Evolutionary conservation across 2,888 invertebrate species (phyloP), one percentile per base, ranked within the genome.

Genomic region (Drosophila prolongata): DNA sequence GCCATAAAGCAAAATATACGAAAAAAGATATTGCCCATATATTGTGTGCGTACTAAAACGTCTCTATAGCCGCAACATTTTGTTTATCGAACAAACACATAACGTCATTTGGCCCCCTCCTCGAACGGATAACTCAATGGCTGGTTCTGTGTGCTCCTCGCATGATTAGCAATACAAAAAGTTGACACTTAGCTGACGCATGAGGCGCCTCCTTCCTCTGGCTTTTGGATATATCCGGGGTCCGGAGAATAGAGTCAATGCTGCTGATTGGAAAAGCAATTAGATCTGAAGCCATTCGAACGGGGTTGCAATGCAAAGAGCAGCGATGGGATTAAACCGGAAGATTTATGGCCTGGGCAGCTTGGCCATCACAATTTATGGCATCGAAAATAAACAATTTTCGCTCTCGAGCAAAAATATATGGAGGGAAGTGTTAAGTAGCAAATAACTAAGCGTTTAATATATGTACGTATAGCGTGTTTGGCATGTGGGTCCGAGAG

Each of bases 141-240:
- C 35, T 57, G 47, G 34, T 56, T 52, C 40, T 66, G 56, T 62
- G 56, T 61, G 62, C 60, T 54, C 54, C 56, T 34, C 60, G 71
- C 67, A 72, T 80, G 87, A 85, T 87, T 85, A 85, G 85, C 84
- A 76, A 73, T 84, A 76, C 72, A 77, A 76, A 79, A 73, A 76
- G 80, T 73, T 85, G 85, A 82, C 85, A 84, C 78, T 80, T 71
- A 61, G 76, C 79, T 85, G 82, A 87, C 82, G 82, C 85, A 84
- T 82, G 82, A 79, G 65, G 62, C 27, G 43, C 34, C 38, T 64
- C 50, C 30, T 11, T 46, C 30, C 27, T 9, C 35, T 1, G 49
- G 16, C 24, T 37, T 52, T 37, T 30, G 13, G 13, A 14, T 27
- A 38, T 57, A 38, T 1, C 43, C 34, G 38, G 30, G 11, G 16